Evolutionary conservation across 2,113 vertebrate species (phyloP), one percentile per base, ranked within the genome.

Genomic region (Sinocyclocheilus maitianheensis): DNA sequence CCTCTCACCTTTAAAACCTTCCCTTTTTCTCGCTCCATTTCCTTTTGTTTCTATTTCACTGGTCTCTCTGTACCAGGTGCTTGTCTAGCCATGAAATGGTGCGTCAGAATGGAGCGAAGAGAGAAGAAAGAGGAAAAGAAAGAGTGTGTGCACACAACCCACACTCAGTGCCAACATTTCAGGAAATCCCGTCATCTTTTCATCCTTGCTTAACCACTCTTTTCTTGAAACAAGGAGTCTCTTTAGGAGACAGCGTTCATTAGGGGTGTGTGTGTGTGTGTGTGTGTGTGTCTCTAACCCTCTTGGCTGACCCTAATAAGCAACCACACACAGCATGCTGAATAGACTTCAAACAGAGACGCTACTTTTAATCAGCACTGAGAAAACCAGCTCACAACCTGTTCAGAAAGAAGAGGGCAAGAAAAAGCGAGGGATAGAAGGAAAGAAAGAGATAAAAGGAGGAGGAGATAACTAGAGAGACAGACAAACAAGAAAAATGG

Each of bases 251-350:
- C 14, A 5, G 79, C 11, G n/a, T 81, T 81, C 60, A 65, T 63
- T 81, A 46, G 6, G 77, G 62, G 77, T 63, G 55, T 65, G 60
- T 81, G 58, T 80, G 24, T 55, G 48, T 77, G 74, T 77, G 48
- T 77, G 24, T 77, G 76, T 79, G 30, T 26, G 37, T 16, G 12
- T 76, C 0, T 26, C 6, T 76, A 80, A 30, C 40, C 60, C 79
- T 81, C 79, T 81, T 81, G 79, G 79, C 79, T 81, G 60, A 81
- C 60, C 79, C 79, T 80, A 81, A 65, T 81, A 81, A 81, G 60
- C 40, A 65, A 67, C 60, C 79, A 81, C 79, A 48, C 79, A 81
- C 60, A 81, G 40, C 40, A 48, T 81, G 79, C 79, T 65, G 37
- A 81, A 81, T 65, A 81, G 60, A 81, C 78, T 81, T 81, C 79